A percentile compares a stretch with the other conserved stretches of the same genome.
Conservation (phyloP, 2,888 invertebrate species). For the Xestia xanthographa region DNA sequence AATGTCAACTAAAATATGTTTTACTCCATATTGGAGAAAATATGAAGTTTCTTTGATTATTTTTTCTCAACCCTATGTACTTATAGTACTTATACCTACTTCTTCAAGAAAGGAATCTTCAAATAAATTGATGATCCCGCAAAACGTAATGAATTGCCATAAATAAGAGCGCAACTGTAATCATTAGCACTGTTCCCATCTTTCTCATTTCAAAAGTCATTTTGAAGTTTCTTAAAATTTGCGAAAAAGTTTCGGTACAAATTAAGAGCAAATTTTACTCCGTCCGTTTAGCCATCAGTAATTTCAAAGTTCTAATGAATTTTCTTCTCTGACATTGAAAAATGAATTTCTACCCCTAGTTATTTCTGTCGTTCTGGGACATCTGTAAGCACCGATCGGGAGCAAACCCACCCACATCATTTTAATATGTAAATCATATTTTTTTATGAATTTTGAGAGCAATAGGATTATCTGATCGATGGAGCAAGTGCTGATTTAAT, state of each 20-base stretch:
- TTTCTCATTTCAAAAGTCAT: conserved; percentile 88
- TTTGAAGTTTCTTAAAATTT: conserved; percentile 86
- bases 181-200: conserved; percentile 87
- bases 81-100: neutral
- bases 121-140: conserved; percentile 49
- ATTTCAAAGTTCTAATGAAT: conserved; percentile 91
- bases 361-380: conserved; percentile 80
- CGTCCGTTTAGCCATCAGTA: conserved; percentile 90
- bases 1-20: conserved; percentile 72
- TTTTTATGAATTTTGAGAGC: neutral
- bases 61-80: conserved; percentile 1
- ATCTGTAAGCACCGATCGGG: conserved; percentile 74
- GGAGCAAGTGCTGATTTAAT: neutral
- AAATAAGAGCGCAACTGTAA: conserved; percentile 82
- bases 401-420: conserved; percentile 68
- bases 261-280: conserved; percentile 90
- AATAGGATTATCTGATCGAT: neutral
- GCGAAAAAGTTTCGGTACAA: conserved; percentile 89
- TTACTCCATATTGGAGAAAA: conserved; percentile 48
- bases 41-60: conserved; percentile 2
- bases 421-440: conserved; percentile 66
- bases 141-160: conserved; percentile 63
- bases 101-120: conserved; percentile 3
- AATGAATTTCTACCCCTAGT: conserved; percentile 87
- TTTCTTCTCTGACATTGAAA: conserved; percentile 90